Percentiles rank a stretch among this genome's conserved stretches.
These are phyloP conservation scores for Neotoma lepida DNA, from an alignment of 2,113 vertebrate genomes.

Conservation along the genomic window DNA sequence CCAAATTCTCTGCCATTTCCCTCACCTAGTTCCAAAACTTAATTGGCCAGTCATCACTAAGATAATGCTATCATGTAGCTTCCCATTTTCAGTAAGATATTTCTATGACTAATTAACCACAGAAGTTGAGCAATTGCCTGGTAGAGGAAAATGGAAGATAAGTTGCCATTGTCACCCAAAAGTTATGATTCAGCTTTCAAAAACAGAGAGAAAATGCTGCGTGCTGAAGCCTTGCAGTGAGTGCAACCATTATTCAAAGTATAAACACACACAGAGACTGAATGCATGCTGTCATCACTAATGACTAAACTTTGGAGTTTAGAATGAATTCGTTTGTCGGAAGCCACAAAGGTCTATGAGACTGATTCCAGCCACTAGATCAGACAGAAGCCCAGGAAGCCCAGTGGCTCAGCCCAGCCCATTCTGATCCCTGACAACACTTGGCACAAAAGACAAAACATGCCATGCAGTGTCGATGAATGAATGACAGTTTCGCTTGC, in stretches of 20 bases:
- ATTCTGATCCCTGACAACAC: background rate
- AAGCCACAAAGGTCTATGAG: background rate
- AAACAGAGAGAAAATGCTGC: background rate
- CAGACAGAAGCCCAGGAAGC: background rate
- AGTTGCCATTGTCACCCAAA: background rate
- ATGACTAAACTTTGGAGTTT: background rate
- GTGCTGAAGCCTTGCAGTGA: background rate
- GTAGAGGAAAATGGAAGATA: background rate
- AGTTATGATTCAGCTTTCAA: background rate
- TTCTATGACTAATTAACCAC: background rate
- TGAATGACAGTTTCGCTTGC: slow-evolving; percentile 17
- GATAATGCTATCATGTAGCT: background rate
- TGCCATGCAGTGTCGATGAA: background rate
- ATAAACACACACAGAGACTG: background rate
- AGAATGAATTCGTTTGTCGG: slow-evolving; percentile 3
- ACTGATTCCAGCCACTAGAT: background rate
- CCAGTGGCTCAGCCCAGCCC: background rate
- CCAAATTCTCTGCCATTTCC: background rate
- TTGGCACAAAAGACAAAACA: background rate
- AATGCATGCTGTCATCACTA: background rate
- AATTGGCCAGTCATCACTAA: background rate
- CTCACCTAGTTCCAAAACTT: background rate
- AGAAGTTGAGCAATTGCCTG: background rate
- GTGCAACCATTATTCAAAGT: background rate
- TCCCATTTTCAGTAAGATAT: background rate